Percentiles rank a stretch among this genome's conserved stretches.
These are phyloP conservation scores for Galeopterus variegatus DNA, from an alignment of 2,113 vertebrate species.

Conservation along the genomic window DNA sequence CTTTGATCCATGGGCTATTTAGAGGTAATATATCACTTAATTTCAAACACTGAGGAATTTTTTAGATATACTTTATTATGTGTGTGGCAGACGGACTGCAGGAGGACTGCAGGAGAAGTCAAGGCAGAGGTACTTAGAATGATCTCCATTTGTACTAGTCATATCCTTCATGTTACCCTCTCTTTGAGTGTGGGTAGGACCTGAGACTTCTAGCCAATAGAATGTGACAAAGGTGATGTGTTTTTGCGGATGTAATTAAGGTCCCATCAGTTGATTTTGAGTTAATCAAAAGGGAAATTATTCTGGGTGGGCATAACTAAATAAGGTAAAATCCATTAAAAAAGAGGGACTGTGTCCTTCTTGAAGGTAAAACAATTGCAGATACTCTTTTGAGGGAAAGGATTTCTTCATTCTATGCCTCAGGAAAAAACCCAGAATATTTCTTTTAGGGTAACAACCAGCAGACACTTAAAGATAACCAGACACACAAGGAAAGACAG, in stretches of 20 bases:
- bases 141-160: rapidly evolving
- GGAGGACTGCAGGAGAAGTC: neutral
- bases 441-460: neutral
- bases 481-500: neutral
- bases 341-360: neutral
- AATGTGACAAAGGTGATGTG: neutral
- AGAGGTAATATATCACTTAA: neutral
- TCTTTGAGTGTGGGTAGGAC: rapidly evolving
- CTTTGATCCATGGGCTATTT: neutral
- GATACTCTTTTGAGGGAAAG: neutral
- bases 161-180: rapidly evolving
- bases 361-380: neutral
- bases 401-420: neutral
- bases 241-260: neutral
- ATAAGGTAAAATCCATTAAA: neutral
- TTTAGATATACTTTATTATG: neutral
- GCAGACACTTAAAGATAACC: neutral
- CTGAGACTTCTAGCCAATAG: neutral
- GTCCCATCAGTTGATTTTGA: neutral
- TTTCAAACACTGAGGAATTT: neutral
- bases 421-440: neutral
- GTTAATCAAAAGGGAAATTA: neutral
- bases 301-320: neutral
- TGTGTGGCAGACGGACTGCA: neutral
- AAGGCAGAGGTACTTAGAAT: too few species aligned